phyloP scores from a whole-genome alignment of 2,888 invertebrate genomes.

The Macrosiphum euphorbiae region DNA sequence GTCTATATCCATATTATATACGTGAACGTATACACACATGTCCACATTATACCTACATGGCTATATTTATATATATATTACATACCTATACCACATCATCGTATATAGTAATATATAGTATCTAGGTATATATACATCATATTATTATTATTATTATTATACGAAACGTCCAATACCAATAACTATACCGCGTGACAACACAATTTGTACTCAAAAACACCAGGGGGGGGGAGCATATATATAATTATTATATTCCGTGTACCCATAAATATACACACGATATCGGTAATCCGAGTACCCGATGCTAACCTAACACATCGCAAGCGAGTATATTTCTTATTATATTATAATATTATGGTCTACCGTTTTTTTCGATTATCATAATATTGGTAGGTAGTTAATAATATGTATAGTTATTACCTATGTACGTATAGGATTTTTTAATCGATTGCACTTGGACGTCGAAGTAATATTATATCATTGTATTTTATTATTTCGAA shows the following conservation, averaged over 20 bases:
- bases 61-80: neutral
- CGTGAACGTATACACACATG: too few relatives aligned
- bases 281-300: conserved; percentile 2
- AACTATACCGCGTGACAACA: conserved; percentile 37
- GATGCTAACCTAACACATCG: neutral
- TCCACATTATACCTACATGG: neutral
- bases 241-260: neutral
- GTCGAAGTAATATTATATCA: neutral
- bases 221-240: conserved; percentile 32
- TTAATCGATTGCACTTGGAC: neutral
- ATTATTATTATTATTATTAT: conserved; percentile 12
- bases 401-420: too few relatives aligned
- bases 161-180: conserved; percentile 11
- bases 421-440: neutral
- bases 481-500: neutral
- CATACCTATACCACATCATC: too few relatives aligned
- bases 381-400: neutral
- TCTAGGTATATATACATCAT: neutral
- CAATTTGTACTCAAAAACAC: conserved; percentile 49
- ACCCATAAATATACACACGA: neutral
- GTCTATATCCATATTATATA: too few relatives aligned
- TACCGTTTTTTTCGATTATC: neutral
- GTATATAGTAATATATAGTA: neutral
- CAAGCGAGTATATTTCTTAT: neutral
- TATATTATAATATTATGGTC: neutral